A percentile compares a stretch with the other conserved stretches of the same genome.
phyloP scores from a whole-genome alignment of 1,140 invertebrate species.

The Anagrus nilaparvatae region DNA sequence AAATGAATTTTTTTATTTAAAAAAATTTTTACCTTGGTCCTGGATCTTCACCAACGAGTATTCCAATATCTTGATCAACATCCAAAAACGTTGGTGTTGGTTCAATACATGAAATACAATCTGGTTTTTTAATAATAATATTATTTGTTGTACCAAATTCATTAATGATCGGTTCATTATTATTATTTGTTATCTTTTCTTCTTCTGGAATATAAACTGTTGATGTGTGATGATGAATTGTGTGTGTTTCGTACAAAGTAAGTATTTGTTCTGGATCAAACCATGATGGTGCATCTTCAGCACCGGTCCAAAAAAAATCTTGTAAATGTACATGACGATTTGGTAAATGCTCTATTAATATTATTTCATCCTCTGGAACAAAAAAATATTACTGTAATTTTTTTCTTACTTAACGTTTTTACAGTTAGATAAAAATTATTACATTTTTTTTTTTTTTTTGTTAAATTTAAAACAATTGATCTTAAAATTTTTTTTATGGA shows the following conservation, averaged over 20 bases:
- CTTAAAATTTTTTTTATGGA: too few relatives aligned
- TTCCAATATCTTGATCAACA: constrained; percentile 34
- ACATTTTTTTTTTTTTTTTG: background rate
- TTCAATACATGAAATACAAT: constrained; percentile 21
- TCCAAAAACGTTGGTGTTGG: constrained; percentile 30
- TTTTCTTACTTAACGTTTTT: background rate
- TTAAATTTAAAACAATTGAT: too few relatives aligned
- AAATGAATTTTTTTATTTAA: too few relatives aligned
- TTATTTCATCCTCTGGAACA: constrained; percentile 36
- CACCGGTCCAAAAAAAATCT: constrained; percentile 79
- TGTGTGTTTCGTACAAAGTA: constrained; percentile 34
- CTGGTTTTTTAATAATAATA: too few relatives aligned
- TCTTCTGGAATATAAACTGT: constrained; percentile 31
- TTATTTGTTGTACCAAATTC: too few relatives aligned
- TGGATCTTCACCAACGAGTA: constrained; percentile 37
- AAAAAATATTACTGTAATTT: background rate
- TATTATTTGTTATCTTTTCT: too few relatives aligned
- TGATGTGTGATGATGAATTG: constrained; percentile 32
- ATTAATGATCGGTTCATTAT: too few relatives aligned
- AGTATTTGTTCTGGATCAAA: constrained; percentile 33
- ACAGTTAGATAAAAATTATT: background rate
- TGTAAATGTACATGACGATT: constrained; percentile 56
- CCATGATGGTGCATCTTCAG: constrained; percentile 58
- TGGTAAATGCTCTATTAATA: constrained; percentile 41
- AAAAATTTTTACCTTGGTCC: constrained; percentile 33